phyloP scores from a whole-genome alignment of 2,113 vertebrate genomes.

The Uropsilus gracilis region DNA sequence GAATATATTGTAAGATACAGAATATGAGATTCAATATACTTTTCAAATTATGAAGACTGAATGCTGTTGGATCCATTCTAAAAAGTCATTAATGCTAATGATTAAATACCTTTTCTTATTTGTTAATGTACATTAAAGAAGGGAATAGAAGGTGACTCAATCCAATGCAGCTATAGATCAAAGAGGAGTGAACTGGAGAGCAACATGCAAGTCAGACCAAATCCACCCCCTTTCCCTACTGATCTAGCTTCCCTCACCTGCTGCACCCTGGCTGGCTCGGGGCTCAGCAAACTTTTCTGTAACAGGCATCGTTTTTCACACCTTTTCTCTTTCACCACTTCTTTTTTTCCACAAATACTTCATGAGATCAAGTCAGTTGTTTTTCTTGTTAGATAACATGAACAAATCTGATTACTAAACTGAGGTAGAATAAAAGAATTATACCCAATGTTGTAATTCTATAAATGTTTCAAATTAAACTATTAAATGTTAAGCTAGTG shows the following conservation, averaged over 20 bases:
- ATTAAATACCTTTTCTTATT: neutral
- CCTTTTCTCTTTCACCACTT: neutral
- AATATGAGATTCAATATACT: fast-evolving
- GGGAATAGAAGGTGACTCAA: neutral
- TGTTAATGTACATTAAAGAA: neutral
- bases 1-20: neutral
- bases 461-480: neutral
- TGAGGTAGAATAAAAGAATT: neutral
- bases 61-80: neutral
- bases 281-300: neutral
- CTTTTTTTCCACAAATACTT: neutral
- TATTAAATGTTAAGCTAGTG: neutral
- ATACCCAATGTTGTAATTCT: neutral
- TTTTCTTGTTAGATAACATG: neutral
- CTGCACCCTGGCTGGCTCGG: too few species aligned
- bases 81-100: neutral
- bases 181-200: neutral
- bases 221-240: neutral
- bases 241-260: neutral
- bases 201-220: neutral
- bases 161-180: neutral
- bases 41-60: neutral
- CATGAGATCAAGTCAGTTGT: neutral
- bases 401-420: neutral
- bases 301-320: neutral